phyloP scores from a whole-genome alignment of 2,888 invertebrate species.

The Gasteruption jaculator region DNA sequence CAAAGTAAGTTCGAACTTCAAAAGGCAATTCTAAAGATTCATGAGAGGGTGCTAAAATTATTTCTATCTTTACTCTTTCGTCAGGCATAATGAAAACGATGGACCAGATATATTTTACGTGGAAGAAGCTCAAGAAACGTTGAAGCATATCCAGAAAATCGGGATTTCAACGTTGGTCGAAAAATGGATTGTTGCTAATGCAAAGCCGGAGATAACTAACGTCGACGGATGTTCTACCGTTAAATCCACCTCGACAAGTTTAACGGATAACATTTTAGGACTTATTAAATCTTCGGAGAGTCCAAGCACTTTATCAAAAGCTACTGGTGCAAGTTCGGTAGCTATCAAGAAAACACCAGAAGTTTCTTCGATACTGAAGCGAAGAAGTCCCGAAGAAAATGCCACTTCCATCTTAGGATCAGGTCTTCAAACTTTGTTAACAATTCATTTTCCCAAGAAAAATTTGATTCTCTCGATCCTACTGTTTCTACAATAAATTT shows the following conservation, averaged over 20 bases:
- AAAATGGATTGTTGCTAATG: conserved; percentile 65
- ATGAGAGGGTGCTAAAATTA: neutral
- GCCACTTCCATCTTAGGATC: conserved; percentile 49
- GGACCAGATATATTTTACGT: conserved; percentile 81
- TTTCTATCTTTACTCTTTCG: conserved; percentile 24
- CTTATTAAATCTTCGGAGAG: conserved; percentile 44
- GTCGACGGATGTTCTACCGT: conserved; percentile 43
- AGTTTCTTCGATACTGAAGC: conserved; percentile 59
- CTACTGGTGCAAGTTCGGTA: conserved; percentile 22
- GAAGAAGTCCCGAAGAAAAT: conserved; percentile 54
- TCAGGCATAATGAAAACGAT: conserved; percentile 58
- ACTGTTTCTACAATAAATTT: neutral
- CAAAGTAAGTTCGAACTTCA: conserved; percentile 48
- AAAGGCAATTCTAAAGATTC: conserved; percentile 2
- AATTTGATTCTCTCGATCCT: neutral
- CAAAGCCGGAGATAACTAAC: conserved; percentile 58
- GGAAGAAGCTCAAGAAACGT: conserved; percentile 84
- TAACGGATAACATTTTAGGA: conserved; percentile 50
- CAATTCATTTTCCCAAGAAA: neutral
- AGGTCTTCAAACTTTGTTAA: conserved; percentile 27
- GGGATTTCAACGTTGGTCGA: conserved; percentile 70
- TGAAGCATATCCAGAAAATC: conserved; percentile 72
- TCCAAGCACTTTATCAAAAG: conserved; percentile 44
- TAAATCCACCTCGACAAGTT: conserved; percentile 35
- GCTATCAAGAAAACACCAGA: conserved; percentile 49